Conservation (phyloP, 2,113 vertebrate genomes). For the Phylloscopus trochilus region DNA sequence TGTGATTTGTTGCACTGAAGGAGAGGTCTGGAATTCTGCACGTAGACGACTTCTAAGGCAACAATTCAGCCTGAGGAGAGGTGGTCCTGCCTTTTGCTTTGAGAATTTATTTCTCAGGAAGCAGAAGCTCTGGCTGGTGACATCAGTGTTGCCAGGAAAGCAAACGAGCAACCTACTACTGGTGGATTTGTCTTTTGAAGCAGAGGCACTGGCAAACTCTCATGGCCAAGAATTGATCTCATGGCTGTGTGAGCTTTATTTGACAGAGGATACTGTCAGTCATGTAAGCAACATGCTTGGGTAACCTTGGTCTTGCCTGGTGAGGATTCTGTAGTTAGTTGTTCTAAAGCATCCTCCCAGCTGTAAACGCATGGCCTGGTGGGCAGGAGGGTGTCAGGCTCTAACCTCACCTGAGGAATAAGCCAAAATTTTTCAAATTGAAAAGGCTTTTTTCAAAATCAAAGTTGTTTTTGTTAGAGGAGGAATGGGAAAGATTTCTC, state of each 20-base stretch:
- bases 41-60: no score
- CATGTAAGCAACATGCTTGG: background rate
- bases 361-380: background rate
- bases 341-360: background rate
- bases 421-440: background rate
- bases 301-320: background rate
- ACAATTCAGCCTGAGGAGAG: background rate
- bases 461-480: background rate
- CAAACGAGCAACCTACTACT: background rate
- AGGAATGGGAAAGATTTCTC: background rate
- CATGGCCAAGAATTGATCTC: background rate
- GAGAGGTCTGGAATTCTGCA: background rate
- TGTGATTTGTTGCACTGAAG: background rate
- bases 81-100: background rate
- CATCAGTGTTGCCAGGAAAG: background rate
- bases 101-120: background rate
- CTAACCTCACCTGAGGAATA: background rate
- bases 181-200: background rate
- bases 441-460: background rate
- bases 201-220: background rate
- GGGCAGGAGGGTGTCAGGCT: background rate
- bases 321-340: background rate
- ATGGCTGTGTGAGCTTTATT: background rate
- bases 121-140: background rate
- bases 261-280: background rate